Percentiles rank a stretch among this genome's conserved stretches.
These are phyloP conservation scores for Platysteira castanea DNA, from an alignment of 2,113 vertebrate species.

Conservation along the genomic window DNA sequence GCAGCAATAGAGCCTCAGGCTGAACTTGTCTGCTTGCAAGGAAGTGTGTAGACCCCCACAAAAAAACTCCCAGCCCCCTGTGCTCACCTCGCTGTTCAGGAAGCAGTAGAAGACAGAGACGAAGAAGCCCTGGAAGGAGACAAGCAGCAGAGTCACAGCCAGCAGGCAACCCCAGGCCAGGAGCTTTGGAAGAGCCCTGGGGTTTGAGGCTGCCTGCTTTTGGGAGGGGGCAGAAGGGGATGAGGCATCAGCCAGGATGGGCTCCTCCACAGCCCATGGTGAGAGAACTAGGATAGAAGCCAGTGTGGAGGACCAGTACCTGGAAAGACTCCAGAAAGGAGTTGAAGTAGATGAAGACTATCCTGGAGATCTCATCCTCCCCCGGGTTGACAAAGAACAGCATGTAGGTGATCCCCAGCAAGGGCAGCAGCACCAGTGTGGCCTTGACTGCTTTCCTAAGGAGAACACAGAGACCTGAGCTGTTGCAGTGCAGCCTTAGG, in stretches of 20 bases:
- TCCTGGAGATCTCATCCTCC: constrained; percentile 91
- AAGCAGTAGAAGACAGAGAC: constrained; percentile 93
- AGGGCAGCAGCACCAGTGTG: constrained; percentile 91
- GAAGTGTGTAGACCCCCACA: background rate
- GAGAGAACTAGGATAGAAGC: background rate
- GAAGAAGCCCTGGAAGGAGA: constrained; percentile 84
- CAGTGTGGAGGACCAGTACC: constrained; percentile 65
- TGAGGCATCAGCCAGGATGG: background rate
- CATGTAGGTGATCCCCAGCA: constrained; percentile 99
- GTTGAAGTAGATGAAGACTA: constrained; percentile 98
- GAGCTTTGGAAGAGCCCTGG: background rate
- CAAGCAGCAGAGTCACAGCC: background rate
- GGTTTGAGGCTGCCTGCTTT: background rate
- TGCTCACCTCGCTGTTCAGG: constrained; percentile 90
- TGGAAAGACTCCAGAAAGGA: constrained; percentile 97
- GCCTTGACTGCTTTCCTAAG: constrained; percentile 96
- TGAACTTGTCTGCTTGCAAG: background rate
- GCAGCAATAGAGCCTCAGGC: fast-evolving
- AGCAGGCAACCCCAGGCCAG: background rate
- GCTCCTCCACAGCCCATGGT: background rate
- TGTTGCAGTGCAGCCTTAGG: background rate
- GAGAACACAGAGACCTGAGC: background rate
- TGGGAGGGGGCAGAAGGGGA: background rate
- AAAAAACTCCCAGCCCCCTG: background rate
- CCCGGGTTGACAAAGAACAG: constrained; percentile 97